These are phyloP conservation scores for Silurus lanzhouensis DNA, from an alignment of 2,797 vertebrate species.

Conservation along the genomic window DNA sequence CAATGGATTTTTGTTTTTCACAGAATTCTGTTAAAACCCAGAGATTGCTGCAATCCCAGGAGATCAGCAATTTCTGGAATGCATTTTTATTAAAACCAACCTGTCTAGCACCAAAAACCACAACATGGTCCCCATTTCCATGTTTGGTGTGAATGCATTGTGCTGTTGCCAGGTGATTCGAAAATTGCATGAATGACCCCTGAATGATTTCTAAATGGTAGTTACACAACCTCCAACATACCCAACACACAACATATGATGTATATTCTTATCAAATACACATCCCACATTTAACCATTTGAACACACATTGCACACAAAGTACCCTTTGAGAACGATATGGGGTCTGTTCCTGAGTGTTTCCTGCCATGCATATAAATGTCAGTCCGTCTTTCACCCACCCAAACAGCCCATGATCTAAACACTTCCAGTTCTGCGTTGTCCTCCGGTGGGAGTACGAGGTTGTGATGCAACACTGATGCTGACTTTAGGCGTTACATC, in stretches of 20 bases:
- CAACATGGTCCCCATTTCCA: neutral
- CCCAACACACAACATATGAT: neutral
- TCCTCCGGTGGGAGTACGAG: neutral
- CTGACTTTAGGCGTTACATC: constrained; percentile 24
- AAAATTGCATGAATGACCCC: neutral
- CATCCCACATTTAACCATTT: neutral
- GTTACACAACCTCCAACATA: too few species aligned
- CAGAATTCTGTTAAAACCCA: neutral
- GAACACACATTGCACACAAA: neutral
- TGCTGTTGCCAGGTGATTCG: too few species aligned
- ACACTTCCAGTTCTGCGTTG: neutral
- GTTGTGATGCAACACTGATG: constrained; percentile 32
- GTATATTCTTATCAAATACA: neutral
- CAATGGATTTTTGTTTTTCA: neutral
- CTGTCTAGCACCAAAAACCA: neutral
- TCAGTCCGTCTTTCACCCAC: neutral
- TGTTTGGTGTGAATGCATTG: neutral
- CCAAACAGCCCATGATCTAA: constrained; percentile 10
- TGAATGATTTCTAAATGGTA: too few species aligned
- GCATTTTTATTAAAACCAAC: neutral
- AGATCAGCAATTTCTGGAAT: neutral
- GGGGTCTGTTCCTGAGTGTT: constrained; percentile 24
- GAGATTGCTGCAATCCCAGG: neutral
- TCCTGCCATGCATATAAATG: neutral
- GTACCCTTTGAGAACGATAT: constrained; percentile 3